Evolutionary conservation across 2,797 vertebrate species (phyloP), one percentile per base, ranked within the genome.

Genomic region (Botia kubotai): DNA sequence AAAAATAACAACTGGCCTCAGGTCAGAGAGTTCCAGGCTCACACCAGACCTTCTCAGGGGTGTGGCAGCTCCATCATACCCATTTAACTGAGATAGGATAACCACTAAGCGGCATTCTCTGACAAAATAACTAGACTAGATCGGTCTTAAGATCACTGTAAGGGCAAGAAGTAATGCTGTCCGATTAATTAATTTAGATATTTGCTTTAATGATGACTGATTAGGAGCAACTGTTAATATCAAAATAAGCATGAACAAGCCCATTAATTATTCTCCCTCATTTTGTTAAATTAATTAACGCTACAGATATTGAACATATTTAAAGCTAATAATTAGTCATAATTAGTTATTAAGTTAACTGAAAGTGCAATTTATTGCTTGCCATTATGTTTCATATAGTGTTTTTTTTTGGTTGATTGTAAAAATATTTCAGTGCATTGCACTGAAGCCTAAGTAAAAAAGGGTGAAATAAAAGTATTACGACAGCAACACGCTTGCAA

Each of bases 1-100:
- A 67, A 23, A 66, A 19, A 50, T 74, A 65, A 36, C 72, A 71
- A 74, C 60, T 68, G 78, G 62, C 78, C 62, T 21, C 50, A 12
- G 70, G 78, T 73, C 62, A 58, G 62, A 48, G 36, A 43, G 50
- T 14, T 46, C 33, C 23, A 7, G 26, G 12, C 39, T 70, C 76
- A 71, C 55, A 33, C 13, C 39, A 71, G 33, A 67, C 43, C 67
- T 70, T 6, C 21, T 7, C 23, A 26, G 1, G 19, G 63, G 19
- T 23, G 50, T 8, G 11, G 75, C 33, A 52, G n/a, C 67, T 67
- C 63, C 50, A 72, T 63, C 77, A 63, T 57, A 72, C 57, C 13
- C 55, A 60, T 12, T 10, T 19, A 72, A 33, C 67, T 57, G 33
- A 68, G 33, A 46, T 13, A 55, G 50, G 53, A 36, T 19, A n/a